A percentile compares a stretch with the other conserved stretches of the same genome.
phyloP scores from a whole-genome alignment of 2,888 invertebrate genomes.

The Caprella mutica region DNA sequence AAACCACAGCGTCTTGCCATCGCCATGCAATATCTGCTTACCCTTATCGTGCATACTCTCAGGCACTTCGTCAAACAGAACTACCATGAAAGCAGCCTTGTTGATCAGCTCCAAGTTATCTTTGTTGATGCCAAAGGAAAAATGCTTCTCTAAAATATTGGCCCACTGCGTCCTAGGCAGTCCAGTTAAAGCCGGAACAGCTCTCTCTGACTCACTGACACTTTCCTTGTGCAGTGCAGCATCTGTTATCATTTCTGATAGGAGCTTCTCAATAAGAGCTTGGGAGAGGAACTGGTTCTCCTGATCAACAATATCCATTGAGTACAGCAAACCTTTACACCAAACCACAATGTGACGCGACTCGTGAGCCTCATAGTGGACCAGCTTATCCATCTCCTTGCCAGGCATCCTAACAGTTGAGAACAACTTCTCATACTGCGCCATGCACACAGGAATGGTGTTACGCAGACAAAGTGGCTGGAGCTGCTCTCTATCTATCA shows the following conservation, averaged over 20 bases:
- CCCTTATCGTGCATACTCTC: constrained; percentile 39
- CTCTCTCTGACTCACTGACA: constrained; percentile 38
- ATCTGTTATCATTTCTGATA: constrained; percentile 43
- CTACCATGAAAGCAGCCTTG: constrained; percentile 42
- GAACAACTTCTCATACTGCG: constrained; percentile 43
- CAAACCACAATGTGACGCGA: constrained; percentile 44
- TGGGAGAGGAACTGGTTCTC: constrained; percentile 41
- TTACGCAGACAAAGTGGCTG: constrained; percentile 43
- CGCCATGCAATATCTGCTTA: constrained; percentile 42
- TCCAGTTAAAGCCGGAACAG: constrained; percentile 42
- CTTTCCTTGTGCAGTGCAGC: constrained; percentile 39
- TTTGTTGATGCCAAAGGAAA: constrained; percentile 41
- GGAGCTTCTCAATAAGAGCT: constrained; percentile 40
- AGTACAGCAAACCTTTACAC: constrained; percentile 42
- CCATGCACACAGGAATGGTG: constrained; percentile 46
- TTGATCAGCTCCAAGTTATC: constrained; percentile 42
- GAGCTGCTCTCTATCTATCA: constrained; percentile 43
- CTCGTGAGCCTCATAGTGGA: constrained; percentile 40
- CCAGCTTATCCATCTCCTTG: constrained; percentile 41
- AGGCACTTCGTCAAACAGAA: constrained; percentile 38
- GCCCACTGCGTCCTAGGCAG: constrained; percentile 44
- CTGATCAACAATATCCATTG: constrained; percentile 41
- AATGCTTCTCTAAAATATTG: constrained; percentile 39
- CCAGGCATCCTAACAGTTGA: constrained; percentile 44
- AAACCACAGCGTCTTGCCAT: constrained; percentile 42